Conservation (phyloP, 2,888 invertebrate species). For the Morpho deidamia region DNA sequence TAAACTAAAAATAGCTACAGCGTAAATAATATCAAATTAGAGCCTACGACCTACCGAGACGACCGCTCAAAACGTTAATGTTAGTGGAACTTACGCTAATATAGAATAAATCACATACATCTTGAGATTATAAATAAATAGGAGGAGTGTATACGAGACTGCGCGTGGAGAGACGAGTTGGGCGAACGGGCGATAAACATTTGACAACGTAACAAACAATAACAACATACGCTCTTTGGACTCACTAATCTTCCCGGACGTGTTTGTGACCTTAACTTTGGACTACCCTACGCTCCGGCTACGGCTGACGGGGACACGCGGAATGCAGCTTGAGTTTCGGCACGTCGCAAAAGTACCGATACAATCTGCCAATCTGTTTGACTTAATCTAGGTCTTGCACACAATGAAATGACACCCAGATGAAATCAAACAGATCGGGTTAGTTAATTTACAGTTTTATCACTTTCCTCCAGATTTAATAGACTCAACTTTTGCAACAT, state of each 20-base stretch:
- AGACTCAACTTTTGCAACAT: no score
- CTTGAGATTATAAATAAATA: constrained; percentile 70
- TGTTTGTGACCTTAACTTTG: constrained; percentile 59
- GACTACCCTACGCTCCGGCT: constrained; percentile 35
- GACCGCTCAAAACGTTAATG: constrained; percentile 23
- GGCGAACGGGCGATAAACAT: constrained; percentile 54
- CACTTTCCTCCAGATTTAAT: no score
- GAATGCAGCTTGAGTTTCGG: background rate
- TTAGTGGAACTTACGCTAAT: constrained; percentile 65
- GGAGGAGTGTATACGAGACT: constrained; percentile 61
- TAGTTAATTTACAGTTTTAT: no score
- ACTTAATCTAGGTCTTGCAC: no score
- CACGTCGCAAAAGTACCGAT: no score
- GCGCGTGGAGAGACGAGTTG: constrained; percentile 62
- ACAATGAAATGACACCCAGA: no score
- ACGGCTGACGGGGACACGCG: background rate
- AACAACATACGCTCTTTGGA: constrained; percentile 67
- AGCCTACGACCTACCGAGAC: constrained; percentile 36
- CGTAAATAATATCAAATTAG: constrained; percentile 34
- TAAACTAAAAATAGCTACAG: constrained; percentile 15
- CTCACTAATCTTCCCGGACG: constrained; percentile 43
- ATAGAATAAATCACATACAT: constrained; percentile 71
- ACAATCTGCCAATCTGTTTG: no score
- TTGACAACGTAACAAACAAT: constrained; percentile 46
- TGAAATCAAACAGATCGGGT: no score